Conservation (phyloP, 2,113 vertebrate genomes). For the Chauna torquata region DNA sequence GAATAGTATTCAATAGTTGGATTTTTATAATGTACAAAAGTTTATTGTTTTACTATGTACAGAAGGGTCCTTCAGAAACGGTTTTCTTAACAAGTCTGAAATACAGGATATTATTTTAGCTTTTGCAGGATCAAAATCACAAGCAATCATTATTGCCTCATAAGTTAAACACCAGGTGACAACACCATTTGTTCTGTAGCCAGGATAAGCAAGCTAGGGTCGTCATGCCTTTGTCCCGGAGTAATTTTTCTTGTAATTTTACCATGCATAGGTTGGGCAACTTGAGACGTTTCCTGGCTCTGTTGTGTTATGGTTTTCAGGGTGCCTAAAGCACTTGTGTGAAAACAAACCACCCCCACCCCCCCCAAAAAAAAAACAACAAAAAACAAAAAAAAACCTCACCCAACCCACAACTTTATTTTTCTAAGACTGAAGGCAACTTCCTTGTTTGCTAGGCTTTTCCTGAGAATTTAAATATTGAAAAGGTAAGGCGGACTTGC, state of each 20-base stretch:
- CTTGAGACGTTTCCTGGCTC: constrained; percentile 36
- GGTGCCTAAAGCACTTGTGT: neutral
- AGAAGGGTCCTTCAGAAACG: neutral
- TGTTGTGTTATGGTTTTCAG: constrained; percentile 1
- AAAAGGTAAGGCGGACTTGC: neutral
- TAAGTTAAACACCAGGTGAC: constrained; percentile 42
- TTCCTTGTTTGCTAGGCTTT: constrained; percentile 41
- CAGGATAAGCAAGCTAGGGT: constrained; percentile 67
- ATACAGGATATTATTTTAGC: constrained; percentile 40
- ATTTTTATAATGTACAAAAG: neutral
- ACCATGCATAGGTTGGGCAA: constrained; percentile 40
- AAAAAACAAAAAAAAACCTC: neutral
- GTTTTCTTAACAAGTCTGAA: neutral
- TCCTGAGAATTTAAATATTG: neutral
- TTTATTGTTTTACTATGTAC: neutral
- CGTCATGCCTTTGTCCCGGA: constrained; percentile 64
- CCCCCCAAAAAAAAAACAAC: neutral
- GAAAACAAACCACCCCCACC: too few species aligned
- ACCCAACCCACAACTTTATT: neutral
- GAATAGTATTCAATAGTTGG: neutral
- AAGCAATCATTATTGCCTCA: constrained; percentile 38
- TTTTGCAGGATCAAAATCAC: constrained; percentile 52
- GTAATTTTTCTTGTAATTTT: constrained; percentile 69
- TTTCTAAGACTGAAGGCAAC: constrained; percentile 18
- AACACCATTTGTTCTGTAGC: constrained; percentile 64